Evolutionary conservation across 2,888 invertebrate genomes (phyloP).

Genomic region (Sphaerophoria taeniata): DNA sequence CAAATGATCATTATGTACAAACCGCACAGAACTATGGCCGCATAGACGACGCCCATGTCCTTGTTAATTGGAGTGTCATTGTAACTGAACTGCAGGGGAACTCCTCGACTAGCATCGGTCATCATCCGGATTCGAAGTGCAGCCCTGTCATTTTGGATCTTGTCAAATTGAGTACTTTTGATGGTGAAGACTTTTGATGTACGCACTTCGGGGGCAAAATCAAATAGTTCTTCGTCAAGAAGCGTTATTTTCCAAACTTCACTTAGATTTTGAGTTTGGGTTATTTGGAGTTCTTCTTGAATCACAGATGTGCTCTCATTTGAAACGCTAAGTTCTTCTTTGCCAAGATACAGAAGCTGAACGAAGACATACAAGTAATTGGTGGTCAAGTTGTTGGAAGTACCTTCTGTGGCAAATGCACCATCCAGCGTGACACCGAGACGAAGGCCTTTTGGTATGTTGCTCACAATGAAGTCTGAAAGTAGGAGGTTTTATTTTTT

Average conservation of each 20-base stretch:
- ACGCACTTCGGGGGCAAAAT: conserved; percentile 83
- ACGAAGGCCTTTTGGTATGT: conserved; percentile 81
- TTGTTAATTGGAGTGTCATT: conserved; percentile 86
- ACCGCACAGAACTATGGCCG: conserved; percentile 87
- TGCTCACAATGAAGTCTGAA: conserved; percentile 79
- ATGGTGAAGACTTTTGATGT: conserved; percentile 79
- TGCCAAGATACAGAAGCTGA: conserved; percentile 78
- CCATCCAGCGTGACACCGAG: conserved; percentile 85
- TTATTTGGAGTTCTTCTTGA: conserved; percentile 49
- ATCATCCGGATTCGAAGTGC: conserved; percentile 79
- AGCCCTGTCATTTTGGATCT: conserved; percentile 74
- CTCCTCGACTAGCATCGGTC: conserved; percentile 79
- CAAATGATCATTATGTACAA: conserved; percentile 92
- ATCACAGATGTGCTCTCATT: conserved; percentile 31
- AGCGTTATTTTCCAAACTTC: conserved; percentile 79
- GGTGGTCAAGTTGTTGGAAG: conserved; percentile 83
- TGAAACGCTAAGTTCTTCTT: conserved; percentile 28
- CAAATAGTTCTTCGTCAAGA: conserved; percentile 80
- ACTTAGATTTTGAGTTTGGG: conserved; percentile 67
- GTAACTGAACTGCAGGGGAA: conserved; percentile 85
- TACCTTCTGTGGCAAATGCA: conserved; percentile 85
- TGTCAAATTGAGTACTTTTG: conserved; percentile 70
- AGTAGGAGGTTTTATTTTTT: background rate
- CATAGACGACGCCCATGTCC: conserved; percentile 88
- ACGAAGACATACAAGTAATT: conserved; percentile 84